A percentile compares a stretch with the other conserved stretches of the same genome.
Evolutionary conservation across 2,888 invertebrate genomes (phyloP).

Genomic region (Idaea straminata): DNA sequence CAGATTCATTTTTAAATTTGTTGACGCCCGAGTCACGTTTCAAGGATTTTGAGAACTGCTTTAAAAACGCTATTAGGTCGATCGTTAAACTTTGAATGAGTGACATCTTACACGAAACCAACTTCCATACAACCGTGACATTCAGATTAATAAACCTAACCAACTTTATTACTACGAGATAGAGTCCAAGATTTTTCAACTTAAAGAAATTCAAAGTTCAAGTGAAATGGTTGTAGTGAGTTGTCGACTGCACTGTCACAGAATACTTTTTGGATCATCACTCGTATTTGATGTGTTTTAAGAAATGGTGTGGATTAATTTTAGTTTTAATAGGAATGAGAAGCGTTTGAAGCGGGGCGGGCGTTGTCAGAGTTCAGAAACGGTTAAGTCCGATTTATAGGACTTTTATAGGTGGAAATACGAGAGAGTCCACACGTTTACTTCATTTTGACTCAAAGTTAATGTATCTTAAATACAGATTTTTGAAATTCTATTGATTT

Average conservation of each 20-base stretch:
- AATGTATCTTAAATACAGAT: background rate
- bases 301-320: conserved; percentile 65
- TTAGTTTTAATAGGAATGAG: conserved; percentile 64
- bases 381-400: conserved; percentile 44
- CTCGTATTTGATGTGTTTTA: conserved; percentile 69
- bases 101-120: conserved; percentile 70
- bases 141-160: conserved; percentile 11
- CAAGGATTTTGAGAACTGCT: conserved; percentile 75
- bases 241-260: conserved; percentile 66
- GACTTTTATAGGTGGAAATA: conserved; percentile 22
- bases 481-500: background rate
- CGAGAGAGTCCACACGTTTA: conserved; percentile 5
- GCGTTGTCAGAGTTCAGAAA: conserved; percentile 37
- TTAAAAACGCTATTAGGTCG: conserved; percentile 76
- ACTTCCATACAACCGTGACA: conserved; percentile 19
- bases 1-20: conserved; percentile 72
- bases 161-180: conserved; percentile 26
- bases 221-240: conserved; percentile 49
- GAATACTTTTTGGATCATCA: conserved; percentile 69
- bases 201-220: conserved; percentile 14
- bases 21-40: conserved; percentile 76
- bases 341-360: conserved; percentile 40
- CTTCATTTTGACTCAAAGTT: conserved; percentile 2
- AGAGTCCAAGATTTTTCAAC: conserved; percentile 11
- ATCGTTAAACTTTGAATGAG: conserved; percentile 77